Evolutionary conservation across 2,888 invertebrate species (phyloP).

Genomic region (Calephelis perditalis): DNA sequence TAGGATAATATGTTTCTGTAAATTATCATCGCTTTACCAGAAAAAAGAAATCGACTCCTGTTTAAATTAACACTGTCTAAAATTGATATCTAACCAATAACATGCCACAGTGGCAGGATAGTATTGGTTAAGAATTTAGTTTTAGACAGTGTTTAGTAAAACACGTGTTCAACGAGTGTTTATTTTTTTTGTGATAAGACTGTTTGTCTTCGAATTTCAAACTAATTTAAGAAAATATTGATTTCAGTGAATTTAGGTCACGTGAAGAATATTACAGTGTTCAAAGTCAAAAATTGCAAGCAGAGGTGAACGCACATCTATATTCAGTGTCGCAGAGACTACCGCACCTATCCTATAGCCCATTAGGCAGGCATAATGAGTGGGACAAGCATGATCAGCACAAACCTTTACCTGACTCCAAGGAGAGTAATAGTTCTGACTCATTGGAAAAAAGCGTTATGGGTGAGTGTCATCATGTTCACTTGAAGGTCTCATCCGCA

Average conservation of each 20-base stretch:
- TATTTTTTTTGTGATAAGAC: no score
- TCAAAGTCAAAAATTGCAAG: constrained; percentile 70
- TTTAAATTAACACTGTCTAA: no score
- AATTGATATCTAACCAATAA: no score
- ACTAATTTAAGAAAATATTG: background rate
- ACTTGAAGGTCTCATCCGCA: no score
- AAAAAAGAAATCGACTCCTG: no score
- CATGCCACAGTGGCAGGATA: no score
- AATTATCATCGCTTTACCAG: no score
- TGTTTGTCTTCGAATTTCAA: background rate
- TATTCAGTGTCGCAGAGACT: constrained; percentile 80
- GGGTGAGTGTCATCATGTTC: constrained; percentile 56
- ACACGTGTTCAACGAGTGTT: no score
- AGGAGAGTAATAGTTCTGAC: constrained; percentile 72
- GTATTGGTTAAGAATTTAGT: no score
- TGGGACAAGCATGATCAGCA: constrained; percentile 73
- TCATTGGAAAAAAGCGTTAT: constrained; percentile 74
- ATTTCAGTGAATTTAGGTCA: constrained; percentile 66
- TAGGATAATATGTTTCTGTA: no score
- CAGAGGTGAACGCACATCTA: constrained; percentile 72
- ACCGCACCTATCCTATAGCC: constrained; percentile 72
- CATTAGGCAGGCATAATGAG: constrained; percentile 66
- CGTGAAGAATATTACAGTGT: constrained; percentile 73
- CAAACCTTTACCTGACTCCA: constrained; percentile 68
- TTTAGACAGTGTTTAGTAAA: no score